A percentile compares a stretch with the other conserved stretches of the same genome.
Evolutionary conservation across 2,888 invertebrate species (phyloP).

Genomic region (Calliopum simillimum): DNA sequence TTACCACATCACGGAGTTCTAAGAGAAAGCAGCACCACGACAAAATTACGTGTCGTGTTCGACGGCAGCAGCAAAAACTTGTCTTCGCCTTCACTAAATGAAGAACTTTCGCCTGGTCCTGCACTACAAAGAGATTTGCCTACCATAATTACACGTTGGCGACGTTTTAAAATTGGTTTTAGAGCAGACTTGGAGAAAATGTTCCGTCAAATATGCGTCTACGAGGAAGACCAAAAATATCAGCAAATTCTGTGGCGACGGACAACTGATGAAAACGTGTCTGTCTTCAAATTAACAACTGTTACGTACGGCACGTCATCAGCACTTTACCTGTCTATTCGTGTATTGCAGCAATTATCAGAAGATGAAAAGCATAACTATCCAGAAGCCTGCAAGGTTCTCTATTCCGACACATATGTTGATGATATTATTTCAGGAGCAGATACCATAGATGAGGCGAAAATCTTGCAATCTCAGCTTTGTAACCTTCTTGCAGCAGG

Average conservation of each 20-base stretch:
- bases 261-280: conserved; percentile 13
- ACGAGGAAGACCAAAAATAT: conserved; percentile 35
- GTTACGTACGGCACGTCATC: conserved; percentile 40
- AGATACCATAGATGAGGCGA: conserved; percentile 24
- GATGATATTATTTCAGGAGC: conserved; percentile 31
- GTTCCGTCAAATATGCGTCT: conserved; percentile 40
- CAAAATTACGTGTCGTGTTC: too few relatives aligned
- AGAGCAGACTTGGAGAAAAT: conserved; percentile 42
- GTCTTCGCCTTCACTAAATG: conserved; percentile 18
- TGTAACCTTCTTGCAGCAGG: conserved; percentile 24
- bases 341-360: conserved; percentile 40
- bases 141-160: conserved; percentile 32
- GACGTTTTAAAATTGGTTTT: conserved; percentile 38
- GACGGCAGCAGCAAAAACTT: conserved; percentile 24
- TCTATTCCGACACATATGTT: conserved; percentile 33
- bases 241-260: conserved; percentile 41
- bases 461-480: conserved; percentile 25
- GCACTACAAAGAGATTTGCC: conserved; percentile 40
- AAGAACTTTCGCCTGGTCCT: conserved; percentile 33
- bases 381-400: conserved; percentile 33
- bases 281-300: conserved; percentile 35
- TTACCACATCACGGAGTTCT: conserved; percentile 21
- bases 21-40: conserved; percentile 1
- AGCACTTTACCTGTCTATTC: conserved; percentile 41
- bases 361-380: conserved; percentile 31